Percentiles rank a stretch among this genome's conserved stretches.
phyloP scores from a whole-genome alignment of 2,888 invertebrate genomes.

The Lysandra coridon region DNA sequence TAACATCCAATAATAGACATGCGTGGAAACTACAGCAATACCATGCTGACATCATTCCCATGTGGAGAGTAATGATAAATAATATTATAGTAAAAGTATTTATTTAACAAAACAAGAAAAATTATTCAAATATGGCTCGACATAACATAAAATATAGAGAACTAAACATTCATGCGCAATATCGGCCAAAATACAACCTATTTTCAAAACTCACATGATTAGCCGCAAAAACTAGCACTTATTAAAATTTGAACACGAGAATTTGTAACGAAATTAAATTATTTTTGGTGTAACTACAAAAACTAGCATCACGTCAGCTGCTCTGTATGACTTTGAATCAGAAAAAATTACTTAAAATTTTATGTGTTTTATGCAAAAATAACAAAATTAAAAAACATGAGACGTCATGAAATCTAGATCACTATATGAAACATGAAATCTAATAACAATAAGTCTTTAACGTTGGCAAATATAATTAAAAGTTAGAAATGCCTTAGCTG shows the following conservation, averaged over 20 bases:
- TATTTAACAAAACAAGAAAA: conserved; percentile 71
- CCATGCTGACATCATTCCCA: conserved; percentile 79
- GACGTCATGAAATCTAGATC: conserved; percentile 78
- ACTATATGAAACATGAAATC: conserved; percentile 79
- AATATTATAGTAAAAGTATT: conserved; percentile 73
- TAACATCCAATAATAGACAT: conserved; percentile 72
- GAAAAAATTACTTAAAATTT: conserved; percentile 44
- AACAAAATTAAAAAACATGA: conserved; percentile 66
- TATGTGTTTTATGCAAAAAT: conserved; percentile 49
- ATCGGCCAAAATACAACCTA: conserved; percentile 72
- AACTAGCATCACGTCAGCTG: conserved; percentile 55
- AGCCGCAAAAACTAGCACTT: conserved; percentile 49
- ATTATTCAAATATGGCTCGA: conserved; percentile 72
- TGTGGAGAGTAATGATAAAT: conserved; percentile 67
- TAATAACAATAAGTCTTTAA: conserved; percentile 79
- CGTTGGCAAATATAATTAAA: conserved; percentile 70
- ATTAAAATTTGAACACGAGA: conserved; percentile 25
- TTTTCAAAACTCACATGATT: conserved; percentile 66
- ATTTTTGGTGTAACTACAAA: conserved; percentile 9
- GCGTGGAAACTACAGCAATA: conserved; percentile 74
- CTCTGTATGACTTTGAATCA: conserved; percentile 53
- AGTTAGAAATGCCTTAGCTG: conserved; percentile 72
- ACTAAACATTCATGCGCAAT: conserved; percentile 74
- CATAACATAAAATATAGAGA: conserved; percentile 67
- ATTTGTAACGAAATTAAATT: conserved; percentile 35